A percentile compares a stretch with the other conserved stretches of the same genome.
These are phyloP conservation scores for Lacanobia oleracea DNA, from an alignment of 2,888 invertebrate genomes.

Conservation along the genomic window DNA sequence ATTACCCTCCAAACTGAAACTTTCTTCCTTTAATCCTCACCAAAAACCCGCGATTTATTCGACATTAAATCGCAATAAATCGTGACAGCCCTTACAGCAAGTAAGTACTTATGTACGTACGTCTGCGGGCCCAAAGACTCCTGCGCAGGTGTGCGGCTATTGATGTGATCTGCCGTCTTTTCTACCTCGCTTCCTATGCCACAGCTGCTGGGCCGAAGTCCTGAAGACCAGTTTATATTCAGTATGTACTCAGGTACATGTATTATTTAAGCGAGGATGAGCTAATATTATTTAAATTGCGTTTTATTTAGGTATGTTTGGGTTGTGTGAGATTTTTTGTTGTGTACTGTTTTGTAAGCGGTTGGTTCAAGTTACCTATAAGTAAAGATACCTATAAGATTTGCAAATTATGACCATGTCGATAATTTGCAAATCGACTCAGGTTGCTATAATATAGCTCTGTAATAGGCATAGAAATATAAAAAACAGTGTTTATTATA, in stretches of 20 bases:
- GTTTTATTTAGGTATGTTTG: neutral
- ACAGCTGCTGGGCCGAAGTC: constrained; percentile 66
- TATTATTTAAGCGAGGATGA: constrained; percentile 27
- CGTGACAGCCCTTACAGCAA: constrained; percentile 40
- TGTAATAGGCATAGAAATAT: too few relatives aligned
- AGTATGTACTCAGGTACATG: constrained; percentile 4
- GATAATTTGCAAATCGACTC: too few relatives aligned
- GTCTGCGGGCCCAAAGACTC: constrained; percentile 45
- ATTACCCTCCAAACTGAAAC: rapidly evolving
- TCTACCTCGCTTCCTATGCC: constrained; percentile 68
- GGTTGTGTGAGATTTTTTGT: constrained; percentile 2
- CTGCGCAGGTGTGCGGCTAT: constrained; percentile 74
- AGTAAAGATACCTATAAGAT: too few relatives aligned
- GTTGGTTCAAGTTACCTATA: too few relatives aligned
- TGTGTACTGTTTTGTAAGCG: neutral
- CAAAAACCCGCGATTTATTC: neutral
- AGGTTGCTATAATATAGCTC: too few relatives aligned
- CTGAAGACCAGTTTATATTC: constrained; percentile 43
- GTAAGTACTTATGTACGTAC: constrained; percentile 34
- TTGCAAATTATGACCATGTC: too few relatives aligned
- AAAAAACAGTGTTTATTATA: too few relatives aligned
- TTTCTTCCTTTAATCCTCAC: neutral
- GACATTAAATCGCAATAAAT: constrained; percentile 20
- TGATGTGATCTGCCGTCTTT: constrained; percentile 64
- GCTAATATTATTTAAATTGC: constrained; percentile 35